phyloP scores from a whole-genome alignment of 2,797 vertebrate genomes.

The Pantherophis alleghaniensis region DNA sequence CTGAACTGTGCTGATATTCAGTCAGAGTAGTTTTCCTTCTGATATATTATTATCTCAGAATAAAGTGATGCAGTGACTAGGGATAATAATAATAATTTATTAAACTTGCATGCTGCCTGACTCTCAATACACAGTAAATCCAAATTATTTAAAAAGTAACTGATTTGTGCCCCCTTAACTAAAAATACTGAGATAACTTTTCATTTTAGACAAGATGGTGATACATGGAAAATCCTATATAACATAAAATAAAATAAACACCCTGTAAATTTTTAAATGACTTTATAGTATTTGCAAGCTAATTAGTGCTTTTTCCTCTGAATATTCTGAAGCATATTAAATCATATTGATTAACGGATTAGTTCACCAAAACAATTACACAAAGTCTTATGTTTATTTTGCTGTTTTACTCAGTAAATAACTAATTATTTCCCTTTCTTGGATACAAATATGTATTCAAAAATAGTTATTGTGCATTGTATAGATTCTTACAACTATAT shows the following conservation, averaged over 20 bases:
- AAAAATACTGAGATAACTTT: constrained; percentile 25
- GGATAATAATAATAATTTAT: neutral
- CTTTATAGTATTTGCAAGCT: neutral
- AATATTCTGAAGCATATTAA: neutral
- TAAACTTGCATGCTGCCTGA: neutral
- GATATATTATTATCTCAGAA: neutral
- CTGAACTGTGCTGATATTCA: neutral
- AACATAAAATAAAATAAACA: constrained; percentile 5
- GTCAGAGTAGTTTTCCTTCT: neutral
- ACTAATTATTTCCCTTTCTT: neutral
- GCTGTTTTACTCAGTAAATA: constrained; percentile 16
- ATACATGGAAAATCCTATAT: neutral
- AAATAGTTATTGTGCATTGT: neutral
- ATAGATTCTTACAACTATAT: neutral
- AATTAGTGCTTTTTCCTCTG: constrained; percentile 13
- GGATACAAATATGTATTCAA: neutral
- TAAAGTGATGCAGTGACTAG: neutral
- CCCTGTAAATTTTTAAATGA: constrained; percentile 9
- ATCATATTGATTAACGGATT: constrained; percentile 10
- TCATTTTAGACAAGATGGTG: constrained; percentile 17
- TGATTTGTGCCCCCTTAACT: neutral
- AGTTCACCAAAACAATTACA: constrained; percentile 19
- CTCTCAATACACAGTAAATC: constrained; percentile 5
- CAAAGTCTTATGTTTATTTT: neutral
- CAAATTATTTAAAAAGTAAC: constrained; percentile 22